Conservation (phyloP, 2,888 invertebrate genomes). For the Agonopterix heracliana region DNA sequence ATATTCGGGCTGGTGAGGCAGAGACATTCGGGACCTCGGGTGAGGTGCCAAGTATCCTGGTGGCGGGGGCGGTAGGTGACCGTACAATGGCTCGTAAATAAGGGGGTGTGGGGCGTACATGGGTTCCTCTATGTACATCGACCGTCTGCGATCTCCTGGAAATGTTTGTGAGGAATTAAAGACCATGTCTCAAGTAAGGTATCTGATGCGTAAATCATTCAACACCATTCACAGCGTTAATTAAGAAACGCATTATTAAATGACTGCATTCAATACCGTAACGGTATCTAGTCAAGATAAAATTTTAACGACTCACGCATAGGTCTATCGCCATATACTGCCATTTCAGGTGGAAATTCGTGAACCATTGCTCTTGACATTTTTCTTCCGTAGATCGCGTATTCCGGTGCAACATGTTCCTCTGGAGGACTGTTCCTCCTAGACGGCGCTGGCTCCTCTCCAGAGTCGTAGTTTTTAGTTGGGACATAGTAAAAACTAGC, state of each 20-base stretch:
- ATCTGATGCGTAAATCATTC: neutral
- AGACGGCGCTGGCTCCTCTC: slow-evolving; percentile 48
- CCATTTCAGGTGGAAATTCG: slow-evolving; percentile 41
- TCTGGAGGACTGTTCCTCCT: slow-evolving; percentile 44
- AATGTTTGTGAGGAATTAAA: slow-evolving; percentile 8
- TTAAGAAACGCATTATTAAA: too few species aligned
- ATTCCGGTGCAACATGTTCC: slow-evolving; percentile 43
- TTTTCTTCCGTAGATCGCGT: slow-evolving; percentile 50
- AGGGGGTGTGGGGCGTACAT: slow-evolving; percentile 55
- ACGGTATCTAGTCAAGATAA: too few species aligned
- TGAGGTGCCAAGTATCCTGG: slow-evolving; percentile 49
- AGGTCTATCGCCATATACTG: slow-evolving; percentile 50
- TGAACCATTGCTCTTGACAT: slow-evolving; percentile 43
- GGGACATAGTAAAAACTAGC: slow-evolving; percentile 80
- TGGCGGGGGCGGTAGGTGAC: slow-evolving; percentile 43
- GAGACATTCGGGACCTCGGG: slow-evolving; percentile 51
- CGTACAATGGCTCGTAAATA: slow-evolving; percentile 60
- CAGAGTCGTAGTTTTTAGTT: slow-evolving; percentile 67
- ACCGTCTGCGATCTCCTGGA: slow-evolving; percentile 58
- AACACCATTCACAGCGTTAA: too few species aligned
- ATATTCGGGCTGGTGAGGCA: slow-evolving; percentile 59
- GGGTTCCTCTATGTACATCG: slow-evolving; percentile 60
- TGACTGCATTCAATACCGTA: too few species aligned
- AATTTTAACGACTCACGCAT: slow-evolving; percentile 42
- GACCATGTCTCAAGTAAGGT: neutral